Percentiles rank a stretch among this genome's conserved stretches.
Evolutionary conservation across 2,797 vertebrate species (phyloP).

Genomic region (Thripadectes ignobilis): DNA sequence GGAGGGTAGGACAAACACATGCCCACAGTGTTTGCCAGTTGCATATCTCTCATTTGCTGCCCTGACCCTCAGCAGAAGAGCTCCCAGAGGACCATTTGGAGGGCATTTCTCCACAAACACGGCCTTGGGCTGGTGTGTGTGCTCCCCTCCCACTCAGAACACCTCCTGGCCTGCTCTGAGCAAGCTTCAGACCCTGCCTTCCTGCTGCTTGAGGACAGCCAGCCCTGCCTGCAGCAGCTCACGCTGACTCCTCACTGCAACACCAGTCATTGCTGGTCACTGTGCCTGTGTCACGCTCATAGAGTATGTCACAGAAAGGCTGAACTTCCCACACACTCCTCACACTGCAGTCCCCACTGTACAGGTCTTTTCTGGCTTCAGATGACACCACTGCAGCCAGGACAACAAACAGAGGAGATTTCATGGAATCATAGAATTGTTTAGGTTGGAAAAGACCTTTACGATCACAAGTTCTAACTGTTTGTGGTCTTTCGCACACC

Average conservation of each 20-base stretch:
- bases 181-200: not conserved
- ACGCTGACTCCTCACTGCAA: accelerated
- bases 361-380: not conserved
- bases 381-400: not conserved
- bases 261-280: not conserved
- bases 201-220: not conserved
- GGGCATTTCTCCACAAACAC: not conserved
- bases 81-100: not conserved
- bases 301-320: not conserved
- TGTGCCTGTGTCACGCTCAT: not conserved
- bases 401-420: not conserved
- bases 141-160: not conserved
- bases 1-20: slow-evolving; percentile 14
- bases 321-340: not conserved
- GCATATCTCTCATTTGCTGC: not conserved
- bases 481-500: not conserved
- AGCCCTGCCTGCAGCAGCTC: not conserved
- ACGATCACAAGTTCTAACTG: not conserved
- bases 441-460: not conserved
- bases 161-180: not conserved
- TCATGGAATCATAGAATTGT: not conserved
- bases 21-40: not conserved
- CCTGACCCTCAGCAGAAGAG: not conserved
- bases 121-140: not conserved
- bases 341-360: not conserved